phyloP scores from a whole-genome alignment of 2,113 vertebrate genomes.

The Catagonus wagneri region DNA sequence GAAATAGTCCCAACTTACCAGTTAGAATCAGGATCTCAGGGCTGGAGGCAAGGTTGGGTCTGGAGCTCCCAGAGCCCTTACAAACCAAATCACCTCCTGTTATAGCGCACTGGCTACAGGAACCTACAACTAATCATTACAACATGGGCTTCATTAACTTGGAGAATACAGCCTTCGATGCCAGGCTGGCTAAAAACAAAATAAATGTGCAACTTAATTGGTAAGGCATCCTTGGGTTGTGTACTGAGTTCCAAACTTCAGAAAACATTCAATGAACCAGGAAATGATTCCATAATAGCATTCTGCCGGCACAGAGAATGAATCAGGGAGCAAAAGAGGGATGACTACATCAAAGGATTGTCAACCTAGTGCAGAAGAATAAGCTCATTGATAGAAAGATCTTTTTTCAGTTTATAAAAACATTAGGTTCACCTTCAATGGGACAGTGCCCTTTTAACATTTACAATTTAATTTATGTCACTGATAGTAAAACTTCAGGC shows the following conservation, averaged over 20 bases:
- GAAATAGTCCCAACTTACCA: neutral
- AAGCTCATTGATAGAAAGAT: constrained; percentile 65
- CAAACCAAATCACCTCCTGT: constrained; percentile 48
- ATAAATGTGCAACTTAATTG: constrained; percentile 67
- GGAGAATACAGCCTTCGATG: constrained; percentile 55
- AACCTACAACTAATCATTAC: constrained; percentile 68
- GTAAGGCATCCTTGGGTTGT: constrained; percentile 62
- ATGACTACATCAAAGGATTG: constrained; percentile 70
- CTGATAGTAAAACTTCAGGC: constrained; percentile 69
- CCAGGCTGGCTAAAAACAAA: constrained; percentile 70
- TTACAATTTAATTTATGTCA: constrained; percentile 79
- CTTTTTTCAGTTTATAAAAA: constrained; percentile 80
- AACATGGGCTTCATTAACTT: constrained; percentile 69
- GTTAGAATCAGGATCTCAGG: neutral
- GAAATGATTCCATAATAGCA: constrained; percentile 75
- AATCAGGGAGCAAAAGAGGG: constrained; percentile 45
- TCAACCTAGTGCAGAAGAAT: constrained; percentile 62
- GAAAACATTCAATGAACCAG: constrained; percentile 78
- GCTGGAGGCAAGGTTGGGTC: neutral
- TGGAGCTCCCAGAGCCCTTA: neutral
- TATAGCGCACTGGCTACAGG: constrained; percentile 53
- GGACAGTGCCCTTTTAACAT: constrained; percentile 66
- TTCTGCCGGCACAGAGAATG: constrained; percentile 36
- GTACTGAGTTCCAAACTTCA: constrained; percentile 70
- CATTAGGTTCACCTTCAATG: constrained; percentile 78